Base-by-base conservation (phyloP, 1,140 invertebrate species). In the Scaptomyza pallida region DNA sequence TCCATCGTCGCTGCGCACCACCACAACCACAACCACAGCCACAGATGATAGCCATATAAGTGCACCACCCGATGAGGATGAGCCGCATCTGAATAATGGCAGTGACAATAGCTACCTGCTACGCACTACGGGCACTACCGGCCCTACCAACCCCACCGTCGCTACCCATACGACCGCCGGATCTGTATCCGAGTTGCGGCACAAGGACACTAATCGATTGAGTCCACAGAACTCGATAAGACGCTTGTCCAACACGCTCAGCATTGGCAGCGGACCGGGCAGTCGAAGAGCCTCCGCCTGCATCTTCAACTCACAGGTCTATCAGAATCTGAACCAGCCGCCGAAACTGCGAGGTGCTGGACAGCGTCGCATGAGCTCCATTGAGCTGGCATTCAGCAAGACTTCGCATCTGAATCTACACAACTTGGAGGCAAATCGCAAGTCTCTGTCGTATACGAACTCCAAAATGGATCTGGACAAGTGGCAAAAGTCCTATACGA, bases 151-250 rank as follows among this genome's bases (percentile, higher is more conserved):
- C n/a, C 12, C 33, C 33, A 37, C 33, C 33, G 33, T n/a, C n/a
- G 33, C 33, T 37, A 37, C 33, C 12, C 10, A n/a, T n/a, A 37
- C 33, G n/a, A 4, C 4, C 60, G 50, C 37, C 21, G 26, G 26
- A 9, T 63, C 35, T 13, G 61, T 26, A 12, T 30, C 54, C 59
- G 54, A 30, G 35, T 12, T 95, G 74, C 94, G 96, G 72, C 96
- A 94, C 0, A 95, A 96, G 75, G 93, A 94, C 55, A 93, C 93
- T 69, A 94, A 94, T 91, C 93, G 92, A 16, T 83, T 94, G 60
- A 95, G 94, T 91, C 95, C 95, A 26, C 95, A 95, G 85, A 96
- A 95, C 92, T 95, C 95, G 1, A 93, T 95, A 59, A 79, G 92
- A 45, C 89, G 89, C 0, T 63, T 89, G 0, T 89, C 86, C 2